phyloP scores from a whole-genome alignment of 2,888 invertebrate genomes.

The Zonitis immaculata region DNA sequence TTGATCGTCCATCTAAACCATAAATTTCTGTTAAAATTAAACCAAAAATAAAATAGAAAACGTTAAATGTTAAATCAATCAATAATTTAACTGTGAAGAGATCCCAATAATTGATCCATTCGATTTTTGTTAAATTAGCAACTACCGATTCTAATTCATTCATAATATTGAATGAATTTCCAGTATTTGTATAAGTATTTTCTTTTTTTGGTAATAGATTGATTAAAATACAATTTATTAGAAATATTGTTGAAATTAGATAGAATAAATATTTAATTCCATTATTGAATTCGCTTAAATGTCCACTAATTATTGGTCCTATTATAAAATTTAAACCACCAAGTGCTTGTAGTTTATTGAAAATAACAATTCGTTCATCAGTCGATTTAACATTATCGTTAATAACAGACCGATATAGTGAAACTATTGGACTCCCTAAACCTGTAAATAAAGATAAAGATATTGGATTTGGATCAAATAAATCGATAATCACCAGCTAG shows the following conservation, averaged over 20 bases:
- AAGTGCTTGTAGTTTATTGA: conserved; percentile 11
- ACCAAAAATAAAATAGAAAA: conserved; percentile 7
- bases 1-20: conserved; percentile 3
- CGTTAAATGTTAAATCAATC: conserved; percentile 5
- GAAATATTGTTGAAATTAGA: conserved; percentile 1
- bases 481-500: conserved; percentile 5
- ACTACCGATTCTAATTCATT: conserved; percentile 4
- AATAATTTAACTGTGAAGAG: conserved; percentile 13
- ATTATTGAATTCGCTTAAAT: conserved; percentile 7
- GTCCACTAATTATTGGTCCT: conserved; percentile 6
- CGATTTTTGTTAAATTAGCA: conserved; percentile 4
- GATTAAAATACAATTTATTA: conserved; percentile 2
- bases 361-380: conserved; percentile 5
- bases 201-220: background rate
- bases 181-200: background rate
- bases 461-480: background rate
- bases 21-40: conserved; percentile 1
- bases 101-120: conserved; percentile 16
- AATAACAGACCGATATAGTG: conserved; percentile 5
- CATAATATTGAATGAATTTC: background rate
- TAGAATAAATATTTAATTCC: conserved; percentile 5
- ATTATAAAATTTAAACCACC: conserved; percentile 6
- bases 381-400: conserved; percentile 8
- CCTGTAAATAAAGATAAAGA: conserved; percentile 2
- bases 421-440: conserved; percentile 10